Percentiles rank a stretch among this genome's conserved stretches.
Evolutionary conservation across 2,797 vertebrate species (phyloP).

Genomic region (Dermochelys coriacea): DNA sequence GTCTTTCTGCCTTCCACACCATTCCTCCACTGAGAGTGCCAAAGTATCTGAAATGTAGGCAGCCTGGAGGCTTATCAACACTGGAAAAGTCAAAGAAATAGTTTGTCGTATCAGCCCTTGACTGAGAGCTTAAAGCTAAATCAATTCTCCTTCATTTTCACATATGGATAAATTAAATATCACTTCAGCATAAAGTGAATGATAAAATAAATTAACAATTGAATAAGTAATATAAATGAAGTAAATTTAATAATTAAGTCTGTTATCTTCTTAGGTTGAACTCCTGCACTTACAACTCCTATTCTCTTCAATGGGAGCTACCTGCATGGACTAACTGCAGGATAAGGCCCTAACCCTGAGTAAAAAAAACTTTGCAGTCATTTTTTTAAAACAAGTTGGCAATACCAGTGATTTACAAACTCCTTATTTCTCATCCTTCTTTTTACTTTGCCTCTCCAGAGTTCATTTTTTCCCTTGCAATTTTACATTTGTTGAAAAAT

Average conservation of each 20-base stretch:
- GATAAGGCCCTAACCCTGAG: too few species aligned
- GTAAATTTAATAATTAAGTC: not conserved
- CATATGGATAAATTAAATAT: not conserved
- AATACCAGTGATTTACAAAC: not conserved
- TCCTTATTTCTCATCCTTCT: not conserved
- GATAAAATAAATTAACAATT: slow-evolving; percentile 22
- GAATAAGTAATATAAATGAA: slow-evolving; percentile 33
- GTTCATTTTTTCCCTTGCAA: not conserved
- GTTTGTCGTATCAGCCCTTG: not conserved
- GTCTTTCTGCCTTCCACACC: not conserved
- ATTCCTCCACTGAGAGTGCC: not conserved
- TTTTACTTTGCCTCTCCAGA: not conserved
- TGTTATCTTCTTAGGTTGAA: not conserved
- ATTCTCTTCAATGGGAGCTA: not conserved
- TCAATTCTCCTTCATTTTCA: not conserved
- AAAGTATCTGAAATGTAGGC: not conserved
- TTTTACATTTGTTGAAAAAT: not conserved
- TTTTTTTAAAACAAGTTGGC: not conserved
- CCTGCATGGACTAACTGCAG: not conserved
- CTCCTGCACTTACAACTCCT: not conserved
- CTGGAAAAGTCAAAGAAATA: not conserved
- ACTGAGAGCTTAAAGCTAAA: not conserved
- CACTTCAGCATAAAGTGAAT: not conserved
- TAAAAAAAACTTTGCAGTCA: not conserved
- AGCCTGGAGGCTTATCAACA: not conserved